These are phyloP conservation scores for Polypterus senegalus DNA, from an alignment of 2,113 vertebrate species.

Conservation along the genomic window DNA sequence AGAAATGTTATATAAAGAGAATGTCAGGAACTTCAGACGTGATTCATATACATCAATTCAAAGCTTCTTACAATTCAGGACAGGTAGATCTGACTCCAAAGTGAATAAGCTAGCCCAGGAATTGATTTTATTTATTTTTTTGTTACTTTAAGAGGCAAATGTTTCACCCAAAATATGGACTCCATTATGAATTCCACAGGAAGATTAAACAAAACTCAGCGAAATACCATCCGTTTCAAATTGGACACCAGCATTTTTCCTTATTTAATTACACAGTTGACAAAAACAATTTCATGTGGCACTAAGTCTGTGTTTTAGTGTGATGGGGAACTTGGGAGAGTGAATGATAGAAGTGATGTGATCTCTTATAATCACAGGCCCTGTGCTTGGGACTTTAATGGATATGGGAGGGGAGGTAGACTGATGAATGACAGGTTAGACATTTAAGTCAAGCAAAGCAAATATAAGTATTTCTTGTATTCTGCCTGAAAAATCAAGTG, in stretches of 20 bases:
- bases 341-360: neutral
- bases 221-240: constrained; percentile 2
- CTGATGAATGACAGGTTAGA: too few species aligned
- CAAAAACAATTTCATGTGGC: constrained; percentile 2
- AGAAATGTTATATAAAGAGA: too few species aligned
- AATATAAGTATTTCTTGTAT: too few species aligned
- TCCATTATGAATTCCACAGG: neutral
- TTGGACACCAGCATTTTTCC: constrained; percentile 3
- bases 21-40: too few species aligned
- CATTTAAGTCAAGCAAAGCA: too few species aligned
- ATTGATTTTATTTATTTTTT: too few species aligned
- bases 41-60: too few species aligned
- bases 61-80: too few species aligned
- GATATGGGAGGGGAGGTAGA: too few species aligned
- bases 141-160: neutral
- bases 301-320: neutral
- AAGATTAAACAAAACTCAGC: neutral
- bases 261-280: constrained; percentile 5
- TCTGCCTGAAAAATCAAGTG: too few species aligned
- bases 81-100: too few species aligned
- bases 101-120: too few species aligned
- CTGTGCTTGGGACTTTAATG: neutral
- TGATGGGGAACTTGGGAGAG: neutral
- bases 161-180: neutral
- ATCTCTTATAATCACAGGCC: constrained; percentile 1